Evolutionary conservation across 2,113 vertebrate species (phyloP).

Genomic region (Neoarius graeffei): DNA sequence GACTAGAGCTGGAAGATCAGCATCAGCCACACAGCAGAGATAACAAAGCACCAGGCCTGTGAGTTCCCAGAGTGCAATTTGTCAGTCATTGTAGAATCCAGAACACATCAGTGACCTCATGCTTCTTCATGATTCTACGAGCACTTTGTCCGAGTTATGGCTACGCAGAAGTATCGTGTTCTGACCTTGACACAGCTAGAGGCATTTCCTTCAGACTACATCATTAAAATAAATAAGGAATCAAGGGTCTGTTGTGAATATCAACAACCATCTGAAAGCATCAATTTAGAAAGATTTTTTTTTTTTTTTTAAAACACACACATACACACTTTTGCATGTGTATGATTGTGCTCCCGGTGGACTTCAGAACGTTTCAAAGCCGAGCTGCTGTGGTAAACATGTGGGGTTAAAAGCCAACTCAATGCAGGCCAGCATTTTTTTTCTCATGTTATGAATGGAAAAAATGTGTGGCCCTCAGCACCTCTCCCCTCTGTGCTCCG

Average conservation of each 20-base stretch:
- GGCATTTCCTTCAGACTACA: conserved; percentile 25
- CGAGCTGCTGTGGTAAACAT: conserved; percentile 62
- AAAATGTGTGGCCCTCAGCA: conserved; percentile 66
- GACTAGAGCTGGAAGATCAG: conserved; percentile 56
- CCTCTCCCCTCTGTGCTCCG: conserved; percentile 62
- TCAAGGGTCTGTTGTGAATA: conserved; percentile 21
- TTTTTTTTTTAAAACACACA: conserved; percentile 6
- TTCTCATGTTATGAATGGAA: conserved; percentile 67
- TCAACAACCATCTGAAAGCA: conserved; percentile 18
- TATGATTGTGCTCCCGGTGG: conserved; percentile 30
- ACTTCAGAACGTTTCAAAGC: conserved; percentile 47
- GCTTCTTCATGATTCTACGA: conserved; percentile 1
- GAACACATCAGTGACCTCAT: conserved; percentile 30
- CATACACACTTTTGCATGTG: conserved; percentile 17
- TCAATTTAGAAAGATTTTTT: conserved; percentile 19
- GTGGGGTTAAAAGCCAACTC: conserved; percentile 50
- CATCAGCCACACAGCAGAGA: conserved; percentile 59
- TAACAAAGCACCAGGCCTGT: conserved; percentile 61
- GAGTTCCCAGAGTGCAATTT: conserved; percentile 58
- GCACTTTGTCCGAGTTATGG: conserved; percentile 29
- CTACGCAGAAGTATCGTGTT: conserved; percentile 15
- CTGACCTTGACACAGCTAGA: conserved; percentile 20
- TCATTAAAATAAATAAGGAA: conserved; percentile 4
- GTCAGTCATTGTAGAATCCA: conserved; percentile 47
- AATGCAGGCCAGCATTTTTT: conserved; percentile 52